Evolutionary conservation across 2,888 invertebrate species (phyloP), one percentile per base, ranked within the genome.

Genomic region (Chironomus riparius): DNA sequence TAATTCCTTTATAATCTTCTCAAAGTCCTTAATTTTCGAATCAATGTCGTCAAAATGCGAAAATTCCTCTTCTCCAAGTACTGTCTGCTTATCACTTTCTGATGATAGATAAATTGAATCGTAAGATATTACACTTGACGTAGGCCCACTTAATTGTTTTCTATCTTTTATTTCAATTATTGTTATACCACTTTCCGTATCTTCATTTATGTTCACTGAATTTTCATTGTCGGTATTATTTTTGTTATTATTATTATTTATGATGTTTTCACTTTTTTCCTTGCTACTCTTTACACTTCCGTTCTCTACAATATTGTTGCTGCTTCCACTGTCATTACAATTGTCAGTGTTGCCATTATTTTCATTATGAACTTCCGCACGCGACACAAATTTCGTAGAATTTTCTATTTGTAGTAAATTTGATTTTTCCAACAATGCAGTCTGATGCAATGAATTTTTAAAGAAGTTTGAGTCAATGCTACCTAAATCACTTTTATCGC

Each of bases 401-500:
- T 79, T 38, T 38, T 38, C 79, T 0, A 83, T 83, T 78, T 83
- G 83, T 0, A 61, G 47, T 56, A 61, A 18, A 69, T 65, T 47
- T 21, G 56, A 62, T 13, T 50, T 73, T 21, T 77, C 65, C 65
- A 65, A 65, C 5, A 74, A 47, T n/a, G 68, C 24, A 38, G 78
- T 80, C 78, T 84, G 84, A 77, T 84, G 84, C 77, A 82, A 77
- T 2, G 84, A 84, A 71, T 84, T 83, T 78, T 83, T 83, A 77
- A 84, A 84, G 77, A 84, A 84, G 71, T 84, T 84, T 12, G 84
- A 84, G 77, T 84, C 83, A 22, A 84, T 80, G 77, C 84, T 84
- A 78, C 83, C 84, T 79, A 84, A 82, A 78, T 84, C 84, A 78
- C 84, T 84, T 79, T 83, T 84, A 79, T 84, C 84, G 80, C 82